Percentiles rank a stretch among this genome's conserved stretches.
Evolutionary conservation across 1,140 invertebrate genomes (phyloP).

Genomic region (Calliphora vicina): DNA sequence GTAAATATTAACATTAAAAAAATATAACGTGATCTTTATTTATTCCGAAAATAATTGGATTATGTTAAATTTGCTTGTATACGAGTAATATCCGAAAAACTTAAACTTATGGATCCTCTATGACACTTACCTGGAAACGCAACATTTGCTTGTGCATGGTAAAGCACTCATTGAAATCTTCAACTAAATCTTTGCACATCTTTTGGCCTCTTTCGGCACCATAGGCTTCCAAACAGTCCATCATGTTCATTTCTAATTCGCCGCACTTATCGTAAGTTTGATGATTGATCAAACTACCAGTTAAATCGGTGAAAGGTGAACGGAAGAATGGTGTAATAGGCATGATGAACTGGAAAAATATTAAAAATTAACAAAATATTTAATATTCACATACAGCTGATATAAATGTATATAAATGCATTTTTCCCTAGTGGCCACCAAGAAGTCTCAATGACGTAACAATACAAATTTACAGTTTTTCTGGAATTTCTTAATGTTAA

Average conservation of each 20-base stretch:
- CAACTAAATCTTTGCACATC: slow-evolving; percentile 69
- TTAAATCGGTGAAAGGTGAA: slow-evolving; percentile 73
- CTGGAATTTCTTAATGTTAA: background rate
- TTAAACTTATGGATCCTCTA: no score
- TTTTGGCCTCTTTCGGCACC: slow-evolving; percentile 67
- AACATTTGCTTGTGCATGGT: slow-evolving; percentile 67
- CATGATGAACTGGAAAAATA: slow-evolving; percentile 46
- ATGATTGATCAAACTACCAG: slow-evolving; percentile 69
- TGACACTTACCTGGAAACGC: slow-evolving; percentile 67
- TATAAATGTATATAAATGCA: background rate
- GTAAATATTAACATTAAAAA: no score
- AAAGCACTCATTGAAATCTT: slow-evolving; percentile 74
- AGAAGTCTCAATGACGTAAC: slow-evolving; percentile 7
- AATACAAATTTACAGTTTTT: background rate
- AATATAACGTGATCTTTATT: no score
- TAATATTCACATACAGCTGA: background rate
- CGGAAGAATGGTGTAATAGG: slow-evolving; percentile 70
- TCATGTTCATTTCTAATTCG: slow-evolving; percentile 71
- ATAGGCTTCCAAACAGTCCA: slow-evolving; percentile 80
- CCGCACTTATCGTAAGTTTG: slow-evolving; percentile 71
- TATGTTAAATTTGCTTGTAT: no score
- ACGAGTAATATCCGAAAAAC: no score
- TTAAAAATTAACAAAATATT: background rate
- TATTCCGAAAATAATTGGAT: no score
- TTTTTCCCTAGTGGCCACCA: background rate